phyloP scores from a whole-genome alignment of 2,888 invertebrate species.

The Apotomis betuletana region DNA sequence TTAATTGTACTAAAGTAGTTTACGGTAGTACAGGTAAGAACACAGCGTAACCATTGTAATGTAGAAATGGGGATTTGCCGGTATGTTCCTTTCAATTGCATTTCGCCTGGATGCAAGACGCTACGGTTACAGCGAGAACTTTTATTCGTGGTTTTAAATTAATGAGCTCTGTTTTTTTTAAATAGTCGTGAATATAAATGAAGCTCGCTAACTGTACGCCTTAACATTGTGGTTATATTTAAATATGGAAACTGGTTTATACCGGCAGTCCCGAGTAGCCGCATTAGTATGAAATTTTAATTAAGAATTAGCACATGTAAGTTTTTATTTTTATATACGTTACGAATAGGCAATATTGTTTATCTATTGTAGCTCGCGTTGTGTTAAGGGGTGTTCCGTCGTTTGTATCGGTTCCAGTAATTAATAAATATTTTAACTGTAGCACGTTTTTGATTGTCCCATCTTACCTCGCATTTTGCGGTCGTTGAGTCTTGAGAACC shows the following conservation, averaged over 20 bases:
- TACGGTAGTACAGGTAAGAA: not conserved
- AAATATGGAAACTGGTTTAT: slow-evolving; percentile 27
- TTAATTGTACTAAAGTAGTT: not conserved
- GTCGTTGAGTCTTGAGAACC: too few relatives aligned
- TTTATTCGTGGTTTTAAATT: too few relatives aligned
- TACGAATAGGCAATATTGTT: slow-evolving; percentile 52
- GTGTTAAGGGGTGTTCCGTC: slow-evolving; percentile 37
- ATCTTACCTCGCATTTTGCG: too few relatives aligned
- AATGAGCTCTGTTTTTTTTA: too few relatives aligned
- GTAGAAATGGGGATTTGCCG: slow-evolving; percentile 1
- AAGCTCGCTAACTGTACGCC: too few relatives aligned
- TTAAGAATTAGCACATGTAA: slow-evolving; percentile 58
- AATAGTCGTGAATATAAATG: too few relatives aligned
- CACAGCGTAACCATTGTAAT: slow-evolving; percentile 20
- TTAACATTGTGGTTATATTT: slow-evolving; percentile 43
- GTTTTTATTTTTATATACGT: slow-evolving; percentile 79
- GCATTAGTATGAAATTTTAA: slow-evolving; percentile 46
- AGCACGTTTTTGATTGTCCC: slow-evolving; percentile 78
- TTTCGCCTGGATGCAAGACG: too few relatives aligned
- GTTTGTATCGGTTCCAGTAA: slow-evolving; percentile 77
- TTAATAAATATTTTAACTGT: slow-evolving; percentile 77
- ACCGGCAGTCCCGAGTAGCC: slow-evolving; percentile 2
- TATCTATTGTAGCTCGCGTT: slow-evolving; percentile 13
- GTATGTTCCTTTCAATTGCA: not conserved
- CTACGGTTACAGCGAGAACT: too few relatives aligned